Conservation (phyloP, 2,797 vertebrate species). For the Prunella strophiata region DNA sequence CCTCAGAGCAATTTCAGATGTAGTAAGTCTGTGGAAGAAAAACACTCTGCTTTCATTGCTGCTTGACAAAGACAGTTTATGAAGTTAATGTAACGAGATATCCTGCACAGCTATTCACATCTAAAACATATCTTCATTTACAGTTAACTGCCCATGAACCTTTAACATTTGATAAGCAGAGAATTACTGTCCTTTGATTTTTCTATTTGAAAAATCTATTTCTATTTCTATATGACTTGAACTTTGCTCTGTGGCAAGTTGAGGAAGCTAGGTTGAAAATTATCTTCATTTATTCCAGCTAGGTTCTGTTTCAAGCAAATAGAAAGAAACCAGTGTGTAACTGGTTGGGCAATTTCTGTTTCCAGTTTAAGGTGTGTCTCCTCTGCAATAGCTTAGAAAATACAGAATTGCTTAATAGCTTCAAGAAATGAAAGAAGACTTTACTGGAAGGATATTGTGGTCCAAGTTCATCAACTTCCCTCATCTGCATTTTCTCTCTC, state of each 20-base stretch:
- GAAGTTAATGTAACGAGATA: background rate
- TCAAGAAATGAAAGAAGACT: slow-evolving; percentile 40
- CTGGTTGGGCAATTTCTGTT: background rate
- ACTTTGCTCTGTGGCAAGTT: background rate
- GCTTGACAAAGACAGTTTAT: background rate
- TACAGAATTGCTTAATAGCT: slow-evolving; percentile 43
- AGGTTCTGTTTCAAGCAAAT: background rate
- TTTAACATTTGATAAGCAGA: background rate
- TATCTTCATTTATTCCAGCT: background rate
- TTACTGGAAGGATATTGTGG: slow-evolving; percentile 51
- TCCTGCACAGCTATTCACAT: background rate
- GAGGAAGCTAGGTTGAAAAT: background rate
- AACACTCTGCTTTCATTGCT: background rate
- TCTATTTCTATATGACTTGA: background rate
- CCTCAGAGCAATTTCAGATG: background rate
- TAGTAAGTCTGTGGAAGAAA: background rate
- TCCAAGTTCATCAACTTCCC: background rate
- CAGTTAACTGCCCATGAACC: background rate
- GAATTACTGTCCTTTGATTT: background rate
- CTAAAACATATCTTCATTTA: background rate
- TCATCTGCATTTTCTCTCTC: background rate
- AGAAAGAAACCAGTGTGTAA: background rate
- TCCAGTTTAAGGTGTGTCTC: background rate
- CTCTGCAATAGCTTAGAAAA: slow-evolving; percentile 29
- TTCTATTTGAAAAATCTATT: no score